These are phyloP conservation scores for Catagonus wagneri DNA, from an alignment of 2,113 vertebrate genomes.

Conservation along the genomic window DNA sequence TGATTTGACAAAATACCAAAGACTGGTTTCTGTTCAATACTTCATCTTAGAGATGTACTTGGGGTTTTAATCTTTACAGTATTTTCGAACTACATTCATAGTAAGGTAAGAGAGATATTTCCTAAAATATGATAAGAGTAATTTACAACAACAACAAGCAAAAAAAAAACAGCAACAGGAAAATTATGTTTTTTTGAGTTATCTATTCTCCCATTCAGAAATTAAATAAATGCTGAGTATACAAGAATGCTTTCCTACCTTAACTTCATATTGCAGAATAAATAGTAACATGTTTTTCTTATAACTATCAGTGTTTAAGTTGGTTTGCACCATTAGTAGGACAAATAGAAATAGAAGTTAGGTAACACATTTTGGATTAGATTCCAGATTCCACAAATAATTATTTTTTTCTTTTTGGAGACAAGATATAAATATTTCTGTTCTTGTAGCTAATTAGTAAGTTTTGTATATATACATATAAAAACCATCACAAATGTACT, in stretches of 20 bases:
- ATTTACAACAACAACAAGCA: conserved; percentile 11
- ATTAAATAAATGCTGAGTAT: conserved; percentile 22
- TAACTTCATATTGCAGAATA: background rate
- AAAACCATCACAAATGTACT: background rate
- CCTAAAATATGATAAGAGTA: background rate
- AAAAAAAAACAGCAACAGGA: background rate
- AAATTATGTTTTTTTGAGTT: background rate
- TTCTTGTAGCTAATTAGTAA: background rate
- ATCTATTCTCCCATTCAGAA: background rate
- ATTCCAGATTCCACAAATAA: background rate
- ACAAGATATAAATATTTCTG: background rate
- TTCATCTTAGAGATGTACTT: background rate
- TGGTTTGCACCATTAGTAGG: background rate
- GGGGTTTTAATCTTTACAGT: background rate
- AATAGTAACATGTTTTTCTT: background rate
- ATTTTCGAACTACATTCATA: background rate
- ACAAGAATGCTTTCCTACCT: background rate
- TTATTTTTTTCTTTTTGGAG: conserved; percentile 1
- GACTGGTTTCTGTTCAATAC: background rate
- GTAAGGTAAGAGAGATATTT: background rate
- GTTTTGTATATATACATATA: background rate
- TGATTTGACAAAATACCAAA: background rate
- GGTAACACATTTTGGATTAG: background rate
- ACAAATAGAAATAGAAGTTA: background rate
- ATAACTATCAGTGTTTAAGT: background rate